Base-by-base conservation (phyloP, 1,140 invertebrate species). In the Drosophila tristis region DNA sequence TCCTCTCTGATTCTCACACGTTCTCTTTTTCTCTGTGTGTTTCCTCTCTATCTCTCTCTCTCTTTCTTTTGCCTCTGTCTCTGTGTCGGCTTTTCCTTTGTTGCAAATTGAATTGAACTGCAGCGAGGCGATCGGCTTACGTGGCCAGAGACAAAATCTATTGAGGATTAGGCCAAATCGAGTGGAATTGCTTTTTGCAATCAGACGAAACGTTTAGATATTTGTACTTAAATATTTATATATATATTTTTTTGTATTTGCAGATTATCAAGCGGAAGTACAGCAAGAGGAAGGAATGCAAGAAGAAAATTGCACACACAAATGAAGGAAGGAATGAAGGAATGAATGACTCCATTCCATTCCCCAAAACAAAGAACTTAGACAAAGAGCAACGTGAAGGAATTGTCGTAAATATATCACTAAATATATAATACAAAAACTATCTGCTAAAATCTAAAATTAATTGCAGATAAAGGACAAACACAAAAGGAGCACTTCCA, bases 31-130 rank as follows among this genome's bases (percentile, higher is more conserved):
- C 39, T 65, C 15, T 26, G 49, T 53, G 43, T 23, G n/a, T 39
- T 35, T 11, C 9, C 11, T 39, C 35, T 5, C 35, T 39, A 1
- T 29, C 26, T 29, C 26, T 29, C 5, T 29, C 26, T 29, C 26
- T 29, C 26, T 29, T 4, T 13, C 11, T 39, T 2, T 39, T 20
- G 20, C 20, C 35, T 39, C 35, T 39, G 11, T 39, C 35, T 39
- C 9, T 39, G 9, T 39, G 35, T 39, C 35, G 35, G 35, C 35
- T 39, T 74, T 72, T 62, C 49, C 81, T 86, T 86, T 86, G 81
- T 87, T 78, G 78, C 82, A 87, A 86, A 81, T 78, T 81, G 81
- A 85, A 78, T 78, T 67, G 74, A 53, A 66, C 58, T 60, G 58
- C 76, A 77, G 43, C 20, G 31, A 57, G 26, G 56, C 65, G 56